Conservation (phyloP, 1,140 invertebrate species). For the Meloidogyne hapla region DNA sequence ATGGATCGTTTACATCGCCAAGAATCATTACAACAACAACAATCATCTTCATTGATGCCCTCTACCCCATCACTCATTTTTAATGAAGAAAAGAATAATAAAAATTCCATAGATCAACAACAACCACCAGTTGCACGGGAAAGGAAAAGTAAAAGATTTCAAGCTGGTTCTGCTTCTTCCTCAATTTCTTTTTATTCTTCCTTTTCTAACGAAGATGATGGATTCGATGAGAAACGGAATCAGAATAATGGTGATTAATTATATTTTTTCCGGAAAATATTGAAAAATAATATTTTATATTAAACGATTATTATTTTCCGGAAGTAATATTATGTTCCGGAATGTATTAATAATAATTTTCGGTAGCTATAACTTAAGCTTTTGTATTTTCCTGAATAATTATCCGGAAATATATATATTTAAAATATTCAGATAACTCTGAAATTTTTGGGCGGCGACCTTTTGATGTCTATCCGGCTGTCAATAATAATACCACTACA, state of each 20-base stretch:
- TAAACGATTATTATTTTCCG: no score
- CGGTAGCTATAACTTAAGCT: no score
- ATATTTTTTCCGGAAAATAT: no score
- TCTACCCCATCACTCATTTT: background rate
- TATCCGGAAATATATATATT: background rate
- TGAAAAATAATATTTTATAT: no score
- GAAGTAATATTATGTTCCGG: no score
- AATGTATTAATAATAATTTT: no score
- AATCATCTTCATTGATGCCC: background rate
- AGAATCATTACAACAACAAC: background rate
- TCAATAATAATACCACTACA: background rate
- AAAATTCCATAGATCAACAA: background rate
- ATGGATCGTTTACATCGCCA: background rate
- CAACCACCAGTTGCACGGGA: background rate
- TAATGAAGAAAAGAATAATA: background rate
- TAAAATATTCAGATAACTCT: background rate
- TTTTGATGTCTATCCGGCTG: background rate
- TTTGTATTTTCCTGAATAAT: no score
- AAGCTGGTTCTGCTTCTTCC: background rate
- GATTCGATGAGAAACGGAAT: background rate
- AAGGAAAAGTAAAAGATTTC: conserved; percentile 1
- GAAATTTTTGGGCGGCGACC: background rate
- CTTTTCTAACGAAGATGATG: background rate
- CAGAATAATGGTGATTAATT: background rate
- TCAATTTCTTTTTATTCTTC: conserved; percentile 6